Evolutionary conservation across 2,113 vertebrate species (phyloP), one percentile per base, ranked within the genome.

Genomic region (Antechinus flavipes): DNA sequence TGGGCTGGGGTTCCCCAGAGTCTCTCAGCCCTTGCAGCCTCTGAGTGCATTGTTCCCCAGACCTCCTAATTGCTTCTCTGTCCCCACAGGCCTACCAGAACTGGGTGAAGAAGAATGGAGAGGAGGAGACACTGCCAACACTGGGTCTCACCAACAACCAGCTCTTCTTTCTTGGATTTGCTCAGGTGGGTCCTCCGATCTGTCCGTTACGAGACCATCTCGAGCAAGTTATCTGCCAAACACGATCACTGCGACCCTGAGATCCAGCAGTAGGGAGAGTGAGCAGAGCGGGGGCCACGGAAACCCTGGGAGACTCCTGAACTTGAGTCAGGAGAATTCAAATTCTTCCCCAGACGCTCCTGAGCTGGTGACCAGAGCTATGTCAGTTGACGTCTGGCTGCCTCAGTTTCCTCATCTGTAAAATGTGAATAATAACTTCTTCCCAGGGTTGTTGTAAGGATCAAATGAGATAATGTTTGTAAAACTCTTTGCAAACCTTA

Each of bases 141-240:
- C 98, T 99, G 0, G 99, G 99, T 89, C 99, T 99, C 98, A 99
- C 99, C 5, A 99, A 99, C 94, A 98, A 99, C 96, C 99, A 99
- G 98, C 99, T 99, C 94, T 99, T 99, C 98, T 99, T 99, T 0
- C 98, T 99, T 1, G 99, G 99, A 25, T 99, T 99, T 35, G 99
- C 99, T 0, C 99, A 99, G 99, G 99, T 99, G 96, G 97, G 99
- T 98, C 24, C 53, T 0, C 1, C 2, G 8, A 84, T 42, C 68
- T 84, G 2, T 42, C 68, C 22, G 8, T 35, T 76, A 19, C 61
- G 19, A 76, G 4, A n/a, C 35, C n/a, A 35, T 76, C 68, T 84
- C 8, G n/a, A 84, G n/a, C 61, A 76, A 19, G 16, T 2, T 2
- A 1, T 42, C n/a, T 84, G 6, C n/a, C 35, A 42, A n/a, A 16